Evolutionary conservation across 2,797 vertebrate species (phyloP).

Genomic region (Chaunax sp.): DNA sequence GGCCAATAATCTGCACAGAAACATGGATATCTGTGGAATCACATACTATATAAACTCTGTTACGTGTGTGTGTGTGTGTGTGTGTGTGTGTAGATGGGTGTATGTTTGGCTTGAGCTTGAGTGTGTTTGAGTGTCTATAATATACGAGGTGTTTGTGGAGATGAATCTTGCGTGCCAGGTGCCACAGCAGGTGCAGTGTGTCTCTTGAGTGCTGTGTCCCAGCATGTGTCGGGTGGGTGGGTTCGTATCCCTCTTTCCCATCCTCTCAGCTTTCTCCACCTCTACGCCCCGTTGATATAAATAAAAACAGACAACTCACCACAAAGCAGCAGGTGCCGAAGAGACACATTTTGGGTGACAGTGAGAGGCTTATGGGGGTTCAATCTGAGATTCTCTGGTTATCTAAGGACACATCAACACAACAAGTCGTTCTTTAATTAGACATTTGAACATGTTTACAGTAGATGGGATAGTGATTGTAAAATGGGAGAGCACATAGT

Average conservation of each 20-base stretch:
- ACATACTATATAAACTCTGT: no score
- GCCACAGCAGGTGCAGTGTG: slow-evolving; percentile 72
- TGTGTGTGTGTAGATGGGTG: slow-evolving; percentile 22
- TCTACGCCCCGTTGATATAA: slow-evolving; percentile 76
- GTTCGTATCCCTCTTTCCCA: slow-evolving; percentile 57
- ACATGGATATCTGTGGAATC: no score
- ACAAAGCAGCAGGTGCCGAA: slow-evolving; percentile 51
- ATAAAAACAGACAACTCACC: slow-evolving; percentile 76
- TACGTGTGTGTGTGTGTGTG: slow-evolving; percentile 1
- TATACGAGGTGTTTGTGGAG: slow-evolving; percentile 71
- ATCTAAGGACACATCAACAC: slow-evolving; percentile 26
- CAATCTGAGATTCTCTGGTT: slow-evolving; percentile 26
- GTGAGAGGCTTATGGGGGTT: slow-evolving; percentile 5
- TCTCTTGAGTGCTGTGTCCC: slow-evolving; percentile 69
- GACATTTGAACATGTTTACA: not conserved
- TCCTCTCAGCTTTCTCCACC: slow-evolving; percentile 75
- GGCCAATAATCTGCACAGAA: no score
- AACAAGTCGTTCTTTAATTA: not conserved
- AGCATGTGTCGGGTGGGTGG: slow-evolving; percentile 62
- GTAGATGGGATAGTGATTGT: not conserved
- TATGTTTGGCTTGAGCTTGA: slow-evolving; percentile 28
- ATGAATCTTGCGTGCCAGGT: slow-evolving; percentile 71
- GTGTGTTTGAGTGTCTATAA: slow-evolving; percentile 42
- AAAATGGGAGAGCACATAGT: not conserved
- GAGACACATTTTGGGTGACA: slow-evolving; percentile 30